phyloP scores from a whole-genome alignment of 2,113 vertebrate genomes.

The Ariopsis seemanni region DNA sequence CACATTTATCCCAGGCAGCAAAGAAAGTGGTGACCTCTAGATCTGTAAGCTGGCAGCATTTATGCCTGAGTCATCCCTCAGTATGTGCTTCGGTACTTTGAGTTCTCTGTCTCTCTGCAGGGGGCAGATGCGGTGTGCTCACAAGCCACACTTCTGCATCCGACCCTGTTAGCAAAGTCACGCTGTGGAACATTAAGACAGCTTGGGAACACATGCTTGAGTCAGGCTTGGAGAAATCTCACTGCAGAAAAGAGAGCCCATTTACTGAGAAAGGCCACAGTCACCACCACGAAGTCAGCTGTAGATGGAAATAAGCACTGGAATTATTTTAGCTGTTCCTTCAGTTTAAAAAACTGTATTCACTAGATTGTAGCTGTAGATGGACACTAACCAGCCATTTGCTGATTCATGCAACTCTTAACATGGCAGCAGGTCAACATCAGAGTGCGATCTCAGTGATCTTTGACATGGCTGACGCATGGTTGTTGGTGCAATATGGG shows the following conservation, averaged over 20 bases:
- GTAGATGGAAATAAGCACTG: too few species aligned
- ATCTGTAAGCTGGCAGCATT: conserved; percentile 23
- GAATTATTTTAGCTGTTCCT: neutral
- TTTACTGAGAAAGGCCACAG: neutral
- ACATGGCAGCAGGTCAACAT: neutral
- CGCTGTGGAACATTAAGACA: conserved; percentile 16
- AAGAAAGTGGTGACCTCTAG: conserved; percentile 34
- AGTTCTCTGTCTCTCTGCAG: conserved; percentile 48
- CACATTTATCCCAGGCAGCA: conserved; percentile 12
- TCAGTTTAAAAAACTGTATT: neutral
- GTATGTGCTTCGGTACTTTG: conserved; percentile 22
- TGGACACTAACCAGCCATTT: neutral
- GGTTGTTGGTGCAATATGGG: neutral
- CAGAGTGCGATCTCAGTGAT: neutral
- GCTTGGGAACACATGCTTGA: neutral
- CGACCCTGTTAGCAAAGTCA: conserved; percentile 33
- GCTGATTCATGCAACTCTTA: too few species aligned
- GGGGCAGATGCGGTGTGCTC: conserved; percentile 37
- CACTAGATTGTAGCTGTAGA: neutral
- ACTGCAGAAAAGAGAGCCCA: neutral
- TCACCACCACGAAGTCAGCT: neutral
- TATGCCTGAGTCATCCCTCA: conserved; percentile 48
- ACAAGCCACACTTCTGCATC: neutral
- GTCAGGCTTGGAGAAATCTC: neutral
- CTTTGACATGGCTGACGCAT: neutral